A percentile compares a stretch with the other conserved stretches of the same genome.
Conservation (phyloP, 2,113 vertebrate species). For the Ranitomeya imitator region DNA sequence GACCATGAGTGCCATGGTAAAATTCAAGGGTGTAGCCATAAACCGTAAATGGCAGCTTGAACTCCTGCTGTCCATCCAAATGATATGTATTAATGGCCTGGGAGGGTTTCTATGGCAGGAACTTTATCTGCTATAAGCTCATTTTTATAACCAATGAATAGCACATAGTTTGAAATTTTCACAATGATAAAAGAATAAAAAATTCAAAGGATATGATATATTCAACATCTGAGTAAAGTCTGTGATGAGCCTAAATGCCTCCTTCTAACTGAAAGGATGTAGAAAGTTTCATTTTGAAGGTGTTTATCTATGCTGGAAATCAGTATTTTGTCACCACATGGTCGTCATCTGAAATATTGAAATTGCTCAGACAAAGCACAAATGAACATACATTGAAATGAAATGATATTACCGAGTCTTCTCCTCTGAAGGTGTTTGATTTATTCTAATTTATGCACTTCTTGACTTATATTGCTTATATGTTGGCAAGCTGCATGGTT, state of each 20-base stretch:
- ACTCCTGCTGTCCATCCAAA: neutral
- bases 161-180: neutral
- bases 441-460: conserved; percentile 27
- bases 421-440: conserved; percentile 20
- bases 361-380: neutral
- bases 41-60: neutral
- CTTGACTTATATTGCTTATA: conserved; percentile 43
- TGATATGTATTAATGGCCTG: neutral
- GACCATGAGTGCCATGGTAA: neutral
- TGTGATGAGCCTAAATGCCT: conserved; percentile 1
- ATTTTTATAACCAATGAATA: neutral
- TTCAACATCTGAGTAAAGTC: neutral
- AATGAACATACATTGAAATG: neutral
- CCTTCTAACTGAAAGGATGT: conserved; percentile 8
- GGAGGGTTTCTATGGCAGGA: neutral
- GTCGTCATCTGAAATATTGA: conserved; percentile 16
- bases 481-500: conserved; percentile 24
- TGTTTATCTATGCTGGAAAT: conserved; percentile 39
- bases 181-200: neutral
- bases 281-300: conserved; percentile 10
- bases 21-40: neutral
- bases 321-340: conserved; percentile 16
- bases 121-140: neutral
- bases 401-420: neutral
- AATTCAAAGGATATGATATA: neutral